Evolutionary conservation across 2,888 invertebrate genomes (phyloP).

Genomic region (Caenorhabditis afra): DNA sequence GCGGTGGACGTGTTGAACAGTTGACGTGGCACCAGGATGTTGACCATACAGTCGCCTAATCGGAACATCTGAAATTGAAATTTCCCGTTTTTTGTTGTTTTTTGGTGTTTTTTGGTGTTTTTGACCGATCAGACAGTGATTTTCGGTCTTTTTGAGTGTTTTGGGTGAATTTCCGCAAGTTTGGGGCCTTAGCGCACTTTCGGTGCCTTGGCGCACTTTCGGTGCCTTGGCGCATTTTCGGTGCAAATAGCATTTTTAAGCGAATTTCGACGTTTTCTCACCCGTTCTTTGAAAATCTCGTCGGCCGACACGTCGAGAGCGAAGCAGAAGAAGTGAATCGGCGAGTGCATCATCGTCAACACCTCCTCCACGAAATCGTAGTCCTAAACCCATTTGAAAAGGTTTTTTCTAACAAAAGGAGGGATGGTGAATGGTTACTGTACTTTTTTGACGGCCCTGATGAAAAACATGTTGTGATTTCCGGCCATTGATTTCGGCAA

Average conservation of each 20-base stretch:
- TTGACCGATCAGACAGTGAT: no score
- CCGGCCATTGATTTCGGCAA: constrained; percentile 65
- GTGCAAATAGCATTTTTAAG: no score
- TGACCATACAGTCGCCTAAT: constrained; percentile 60
- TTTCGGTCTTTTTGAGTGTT: background rate
- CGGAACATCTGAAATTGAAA: constrained; percentile 64
- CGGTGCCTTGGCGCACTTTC: background rate
- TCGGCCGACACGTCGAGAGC: constrained; percentile 50
- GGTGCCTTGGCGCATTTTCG: constrained; percentile 3
- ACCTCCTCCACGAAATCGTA: constrained; percentile 65
- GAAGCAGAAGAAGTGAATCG: constrained; percentile 66
- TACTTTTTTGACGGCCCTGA: constrained; percentile 62
- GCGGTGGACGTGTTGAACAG: constrained; percentile 57
- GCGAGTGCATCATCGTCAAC: constrained; percentile 66
- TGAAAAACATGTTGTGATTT: constrained; percentile 62
- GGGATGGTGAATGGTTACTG: background rate
- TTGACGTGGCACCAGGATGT: constrained; percentile 59
- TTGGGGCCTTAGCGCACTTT: background rate
- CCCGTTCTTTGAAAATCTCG: constrained; percentile 55
- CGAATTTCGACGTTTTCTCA: no score
- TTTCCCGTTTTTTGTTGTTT: background rate
- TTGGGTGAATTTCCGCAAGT: background rate
- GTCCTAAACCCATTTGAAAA: constrained; percentile 25
- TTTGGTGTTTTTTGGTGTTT: background rate
- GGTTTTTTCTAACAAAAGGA: background rate